These are phyloP conservation scores for Tachina fera DNA, from an alignment of 2,888 invertebrate species.

Conservation along the genomic window DNA sequence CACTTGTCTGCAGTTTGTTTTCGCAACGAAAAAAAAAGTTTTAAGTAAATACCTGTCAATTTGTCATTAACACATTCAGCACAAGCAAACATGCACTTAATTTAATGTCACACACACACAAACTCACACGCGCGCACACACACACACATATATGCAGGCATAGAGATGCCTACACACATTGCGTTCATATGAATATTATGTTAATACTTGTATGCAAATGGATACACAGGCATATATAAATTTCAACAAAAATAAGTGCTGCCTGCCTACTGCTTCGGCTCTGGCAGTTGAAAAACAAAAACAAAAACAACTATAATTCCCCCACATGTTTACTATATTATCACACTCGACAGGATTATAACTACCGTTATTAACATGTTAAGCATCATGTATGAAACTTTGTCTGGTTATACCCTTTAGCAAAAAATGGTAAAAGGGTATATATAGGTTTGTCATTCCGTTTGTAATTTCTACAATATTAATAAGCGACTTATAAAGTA, in stretches of 20 bases:
- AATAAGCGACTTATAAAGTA: too few relatives aligned
- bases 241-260: neutral
- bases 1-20: conserved; percentile 63
- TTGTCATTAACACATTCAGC: conserved; percentile 64
- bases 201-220: neutral
- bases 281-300: conserved; percentile 19
- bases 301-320: conserved; percentile 48
- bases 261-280: neutral
- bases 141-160: too few relatives aligned
- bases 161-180: neutral
- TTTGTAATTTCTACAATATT: too few relatives aligned
- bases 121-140: neutral
- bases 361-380: conserved; percentile 40
- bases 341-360: conserved; percentile 42
- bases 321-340: conserved; percentile 38
- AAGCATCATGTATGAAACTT: neutral
- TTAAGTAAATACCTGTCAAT: conserved; percentile 69
- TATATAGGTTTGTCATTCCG: too few relatives aligned
- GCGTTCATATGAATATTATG: neutral
- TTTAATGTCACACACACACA: conserved; percentile 24
- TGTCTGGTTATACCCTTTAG: too few relatives aligned
- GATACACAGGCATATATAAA: conserved; percentile 3
- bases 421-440: too few relatives aligned
- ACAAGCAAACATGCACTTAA: neutral
- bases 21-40: conserved; percentile 49